Conservation (phyloP, 2,888 invertebrate genomes). For the Bombyx huttoni region DNA sequence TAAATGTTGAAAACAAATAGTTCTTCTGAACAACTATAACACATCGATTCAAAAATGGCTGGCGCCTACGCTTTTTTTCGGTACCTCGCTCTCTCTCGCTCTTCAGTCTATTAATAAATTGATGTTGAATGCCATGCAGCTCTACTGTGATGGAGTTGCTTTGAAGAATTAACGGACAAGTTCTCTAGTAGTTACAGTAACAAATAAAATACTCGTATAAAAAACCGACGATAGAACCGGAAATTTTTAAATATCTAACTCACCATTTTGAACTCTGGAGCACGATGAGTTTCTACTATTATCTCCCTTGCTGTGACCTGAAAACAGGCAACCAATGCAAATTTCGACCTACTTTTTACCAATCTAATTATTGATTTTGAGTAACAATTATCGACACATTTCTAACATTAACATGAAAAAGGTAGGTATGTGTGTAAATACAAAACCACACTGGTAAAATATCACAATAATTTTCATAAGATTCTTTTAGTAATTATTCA, state of each 20-base stretch:
- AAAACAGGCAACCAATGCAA: constrained; percentile 60
- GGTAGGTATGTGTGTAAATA: too few relatives aligned
- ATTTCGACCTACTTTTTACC: neutral
- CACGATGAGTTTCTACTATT: constrained; percentile 61
- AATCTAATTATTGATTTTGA: neutral
- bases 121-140: neutral
- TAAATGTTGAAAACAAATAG: too few relatives aligned
- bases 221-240: constrained; percentile 2
- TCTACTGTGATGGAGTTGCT: neutral
- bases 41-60: neutral
- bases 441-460: too few relatives aligned
- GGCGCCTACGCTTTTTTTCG: neutral
- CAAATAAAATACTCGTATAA: too few relatives aligned
- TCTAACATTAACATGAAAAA: too few relatives aligned
- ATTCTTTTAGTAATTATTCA: too few relatives aligned
- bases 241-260: constrained; percentile 29
- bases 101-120: neutral
- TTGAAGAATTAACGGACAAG: too few relatives aligned
- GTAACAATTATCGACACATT: too few relatives aligned
- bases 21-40: neutral
- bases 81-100: neutral
- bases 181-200: too few relatives aligned
- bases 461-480: too few relatives aligned
- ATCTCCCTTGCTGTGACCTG: constrained; percentile 68
- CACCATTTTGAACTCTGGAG: constrained; percentile 62